Evolutionary conservation across 2,113 vertebrate species (phyloP), one percentile per base, ranked within the genome.

Genomic region (Solenodon paradoxus): DNA sequence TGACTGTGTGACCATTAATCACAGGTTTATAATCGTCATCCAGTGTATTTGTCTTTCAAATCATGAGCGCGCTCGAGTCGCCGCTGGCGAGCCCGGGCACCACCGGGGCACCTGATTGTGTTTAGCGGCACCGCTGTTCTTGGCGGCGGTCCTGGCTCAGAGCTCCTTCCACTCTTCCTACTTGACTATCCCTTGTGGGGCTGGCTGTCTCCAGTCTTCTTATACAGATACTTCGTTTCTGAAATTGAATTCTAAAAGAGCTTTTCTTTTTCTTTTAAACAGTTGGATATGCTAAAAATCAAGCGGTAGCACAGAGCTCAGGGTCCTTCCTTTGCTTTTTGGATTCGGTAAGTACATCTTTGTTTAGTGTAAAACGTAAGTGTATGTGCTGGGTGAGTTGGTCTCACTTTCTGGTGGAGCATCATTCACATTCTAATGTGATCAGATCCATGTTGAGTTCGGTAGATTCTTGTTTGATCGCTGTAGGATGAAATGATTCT

Each of bases 251-350:
- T 63, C 30, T 71, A 51, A 81, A 32, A 69, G 45, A 89, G 7
- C 85, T 97, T 97, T 64, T 96, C 63, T 95, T 51, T 57, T 75
- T 49, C 53, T 97, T 75, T 80, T 97, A 98, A 97, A 97, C 98
- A 99, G 99, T 99, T 90, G 99, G 99, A 97, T 99, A 98, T 98
- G 99, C 99, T 92, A 99, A 99, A 98, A 99, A 99, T 96, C 98
- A 98, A 97, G 99, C 99, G 4, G 84, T 99, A 59, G 92, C 96
- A 77, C 99, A 99, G 98, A 99, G 99, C 97, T 97, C 98, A 8
- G 99, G 99, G 81, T 66, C 95, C 49, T 99, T 99, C 95, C 98
- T 99, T 95, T 99, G 99, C 97, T 99, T 99, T 98, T 98, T 99
- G 98, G 99, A 99, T 97, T 99, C 99, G 59, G 99, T 99, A 98